Percentiles rank a stretch among this genome's conserved stretches.
Conservation (phyloP, 2,888 invertebrate genomes). For the Zhuqinia jingwanae region DNA sequence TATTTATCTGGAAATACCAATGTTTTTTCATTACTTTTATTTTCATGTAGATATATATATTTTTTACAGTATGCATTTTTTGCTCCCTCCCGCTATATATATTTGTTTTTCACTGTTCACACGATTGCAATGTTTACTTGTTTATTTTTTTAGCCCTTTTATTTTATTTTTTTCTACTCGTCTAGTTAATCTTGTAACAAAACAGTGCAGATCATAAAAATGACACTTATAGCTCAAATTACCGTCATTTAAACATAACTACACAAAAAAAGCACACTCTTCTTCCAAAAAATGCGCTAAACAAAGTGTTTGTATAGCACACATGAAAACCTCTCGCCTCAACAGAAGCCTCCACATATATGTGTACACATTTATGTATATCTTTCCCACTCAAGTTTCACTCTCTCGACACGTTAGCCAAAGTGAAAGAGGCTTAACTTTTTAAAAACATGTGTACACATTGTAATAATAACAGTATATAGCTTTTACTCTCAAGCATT, state of each 20-base stretch:
- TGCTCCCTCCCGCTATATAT: neutral
- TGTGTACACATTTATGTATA: no score
- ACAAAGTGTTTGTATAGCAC: conserved; percentile 53
- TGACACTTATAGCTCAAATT: conserved; percentile 67
- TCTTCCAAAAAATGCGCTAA: neutral
- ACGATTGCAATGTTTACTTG: neutral
- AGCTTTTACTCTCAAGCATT: conserved; percentile 23
- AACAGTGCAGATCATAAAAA: conserved; percentile 59
- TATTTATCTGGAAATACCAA: conserved; percentile 2
- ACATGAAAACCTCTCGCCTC: no score
- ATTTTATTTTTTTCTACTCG: conserved; percentile 12
- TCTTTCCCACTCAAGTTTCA: conserved; percentile 28
- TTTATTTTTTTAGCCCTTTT: conserved; percentile 17
- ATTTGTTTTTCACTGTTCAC: neutral
- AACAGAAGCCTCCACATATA: no score
- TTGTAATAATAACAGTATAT: no score
- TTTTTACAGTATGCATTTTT: neutral
- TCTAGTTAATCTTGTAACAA: conserved; percentile 60
- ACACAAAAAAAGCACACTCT: conserved; percentile 16
- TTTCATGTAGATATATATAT: neutral
- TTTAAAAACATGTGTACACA: conserved; percentile 27
- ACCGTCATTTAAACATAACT: conserved; percentile 54
- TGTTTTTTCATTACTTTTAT: neutral
- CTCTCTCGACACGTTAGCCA: conserved; percentile 31
- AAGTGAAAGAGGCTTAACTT: conserved; percentile 37